Evolutionary conservation across 2,888 invertebrate species (phyloP).

Genomic region (Drosophila kambysellisi): DNA sequence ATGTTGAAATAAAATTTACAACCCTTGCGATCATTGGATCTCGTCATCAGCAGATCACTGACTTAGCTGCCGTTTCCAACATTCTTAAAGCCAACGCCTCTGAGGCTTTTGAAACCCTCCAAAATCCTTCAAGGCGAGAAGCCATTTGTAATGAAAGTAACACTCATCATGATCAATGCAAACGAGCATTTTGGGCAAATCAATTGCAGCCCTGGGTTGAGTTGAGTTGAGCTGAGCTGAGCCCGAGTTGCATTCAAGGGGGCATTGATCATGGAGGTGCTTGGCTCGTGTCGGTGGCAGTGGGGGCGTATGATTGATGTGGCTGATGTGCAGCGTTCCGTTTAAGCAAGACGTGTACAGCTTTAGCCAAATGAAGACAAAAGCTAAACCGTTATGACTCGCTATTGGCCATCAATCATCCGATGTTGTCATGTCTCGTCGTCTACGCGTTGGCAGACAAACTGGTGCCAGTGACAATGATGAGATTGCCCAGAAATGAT

Average conservation of each 20-base stretch:
- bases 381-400: constrained; percentile 67
- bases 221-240: not conserved
- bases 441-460: constrained; percentile 76
- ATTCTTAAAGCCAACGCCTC: constrained; percentile 13
- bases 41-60: not conserved
- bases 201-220: constrained; percentile 44
- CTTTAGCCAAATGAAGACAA: constrained; percentile 56
- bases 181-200: constrained; percentile 10
- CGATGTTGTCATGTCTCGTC: constrained; percentile 51
- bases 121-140: constrained; percentile 3
- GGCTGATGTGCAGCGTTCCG: constrained; percentile 61
- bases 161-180: constrained; percentile 2
- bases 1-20: not conserved
- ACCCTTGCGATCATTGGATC: not conserved
- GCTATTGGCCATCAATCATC: constrained; percentile 70
- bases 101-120: constrained; percentile 1
- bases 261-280: constrained; percentile 44
- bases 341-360: constrained; percentile 47
- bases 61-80: not conserved
- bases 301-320: constrained; percentile 71
- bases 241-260: constrained; percentile 42
- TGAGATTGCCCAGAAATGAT: constrained; percentile 53
- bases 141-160: constrained; percentile 11
- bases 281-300: constrained; percentile 51
- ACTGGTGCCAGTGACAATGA: constrained; percentile 67